A percentile compares a stretch with the other conserved stretches of the same genome.
These are phyloP conservation scores for Ispidina lecontei DNA, from an alignment of 2,797 vertebrate genomes.

Conservation along the genomic window DNA sequence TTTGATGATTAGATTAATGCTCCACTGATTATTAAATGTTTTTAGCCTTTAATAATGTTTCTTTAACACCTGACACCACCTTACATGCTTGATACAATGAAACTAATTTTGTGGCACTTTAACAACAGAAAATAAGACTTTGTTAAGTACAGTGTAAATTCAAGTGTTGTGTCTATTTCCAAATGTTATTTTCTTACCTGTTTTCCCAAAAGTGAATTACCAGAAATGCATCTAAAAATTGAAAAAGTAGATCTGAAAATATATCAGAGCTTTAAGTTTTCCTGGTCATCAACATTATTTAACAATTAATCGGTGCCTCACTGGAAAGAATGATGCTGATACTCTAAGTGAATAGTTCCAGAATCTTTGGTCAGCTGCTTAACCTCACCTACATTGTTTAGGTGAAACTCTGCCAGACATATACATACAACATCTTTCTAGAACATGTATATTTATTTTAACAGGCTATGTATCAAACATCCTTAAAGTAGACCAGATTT, in stretches of 20 bases:
- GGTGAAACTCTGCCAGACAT: neutral
- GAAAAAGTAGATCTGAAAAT: neutral
- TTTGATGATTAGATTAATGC: neutral
- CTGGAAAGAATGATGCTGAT: neutral
- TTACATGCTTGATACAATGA: neutral
- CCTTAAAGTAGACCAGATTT: neutral
- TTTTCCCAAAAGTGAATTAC: neutral
- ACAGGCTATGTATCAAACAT: neutral
- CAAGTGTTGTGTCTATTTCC: neutral
- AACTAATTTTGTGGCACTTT: neutral
- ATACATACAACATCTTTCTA: neutral
- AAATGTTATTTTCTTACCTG: neutral
- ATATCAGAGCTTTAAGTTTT: neutral
- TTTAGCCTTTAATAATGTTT: neutral
- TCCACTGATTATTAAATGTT: neutral
- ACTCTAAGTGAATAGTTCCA: neutral
- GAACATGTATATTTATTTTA: neutral
- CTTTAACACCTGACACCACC: neutral
- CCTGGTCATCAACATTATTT: neutral
- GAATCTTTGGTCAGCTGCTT: neutral
- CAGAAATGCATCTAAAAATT: neutral
- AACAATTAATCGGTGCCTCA: neutral
- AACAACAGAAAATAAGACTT: neutral
- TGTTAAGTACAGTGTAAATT: neutral
- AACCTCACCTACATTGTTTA: neutral